A percentile compares a stretch with the other conserved stretches of the same genome.
Evolutionary conservation across 2,888 invertebrate species (phyloP).

Genomic region (Cosmia trapezina): DNA sequence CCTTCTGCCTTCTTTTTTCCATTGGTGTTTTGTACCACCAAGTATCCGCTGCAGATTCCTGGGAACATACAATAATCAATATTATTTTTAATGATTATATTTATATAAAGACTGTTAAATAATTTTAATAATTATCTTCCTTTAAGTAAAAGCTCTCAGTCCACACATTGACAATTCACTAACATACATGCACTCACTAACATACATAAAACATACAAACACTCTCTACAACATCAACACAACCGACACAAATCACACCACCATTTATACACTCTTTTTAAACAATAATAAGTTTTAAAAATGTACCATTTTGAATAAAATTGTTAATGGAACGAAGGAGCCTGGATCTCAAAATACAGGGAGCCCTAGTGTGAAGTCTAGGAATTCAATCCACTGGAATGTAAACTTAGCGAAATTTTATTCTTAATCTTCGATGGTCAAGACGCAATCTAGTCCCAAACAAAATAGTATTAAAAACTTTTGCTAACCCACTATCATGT

Average conservation of each 20-base stretch:
- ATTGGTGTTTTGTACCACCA: slow-evolving; percentile 96
- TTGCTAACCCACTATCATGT: neutral
- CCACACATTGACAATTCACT: neutral
- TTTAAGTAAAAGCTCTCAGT: neutral
- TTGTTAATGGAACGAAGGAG: neutral
- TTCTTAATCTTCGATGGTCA: too few species aligned
- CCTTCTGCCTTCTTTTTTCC: slow-evolving; percentile 93
- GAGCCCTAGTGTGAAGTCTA: neutral
- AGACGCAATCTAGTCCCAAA: neutral
- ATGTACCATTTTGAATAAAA: neutral
- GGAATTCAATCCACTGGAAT: neutral
- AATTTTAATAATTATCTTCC: neutral
- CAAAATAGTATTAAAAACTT: neutral
- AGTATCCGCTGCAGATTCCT: slow-evolving; percentile 93
- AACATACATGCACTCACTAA: neutral
- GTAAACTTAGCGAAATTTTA: neutral
- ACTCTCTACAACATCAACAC: too few species aligned
- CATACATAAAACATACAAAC: neutral
- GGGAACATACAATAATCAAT: neutral
- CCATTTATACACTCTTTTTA: too few species aligned
- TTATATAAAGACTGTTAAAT: neutral
- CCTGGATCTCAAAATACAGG: too few species aligned
- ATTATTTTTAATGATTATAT: neutral
- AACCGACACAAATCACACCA: too few species aligned
- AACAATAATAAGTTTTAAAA: neutral